phyloP scores from a whole-genome alignment of 1,140 invertebrate species.

The Saccostrea echinata region DNA sequence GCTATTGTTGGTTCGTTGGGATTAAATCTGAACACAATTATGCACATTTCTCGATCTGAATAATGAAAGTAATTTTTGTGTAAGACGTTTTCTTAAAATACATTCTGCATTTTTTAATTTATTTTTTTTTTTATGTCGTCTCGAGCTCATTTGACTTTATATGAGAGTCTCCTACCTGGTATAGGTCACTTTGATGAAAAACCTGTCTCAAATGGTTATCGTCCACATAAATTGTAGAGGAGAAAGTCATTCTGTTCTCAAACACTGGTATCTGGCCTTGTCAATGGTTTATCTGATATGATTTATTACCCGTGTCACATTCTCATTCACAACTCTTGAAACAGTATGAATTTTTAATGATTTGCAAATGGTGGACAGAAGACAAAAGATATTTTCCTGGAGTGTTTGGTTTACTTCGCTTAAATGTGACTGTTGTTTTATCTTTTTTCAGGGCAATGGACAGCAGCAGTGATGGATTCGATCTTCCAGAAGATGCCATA shows the following conservation, averaged over 20 bases:
- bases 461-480: constrained; percentile 44
- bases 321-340: constrained; percentile 13
- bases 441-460: constrained; percentile 57
- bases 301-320: constrained; percentile 13
- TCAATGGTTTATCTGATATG: constrained; percentile 19
- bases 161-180: background rate
- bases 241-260: background rate
- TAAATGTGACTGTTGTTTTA: constrained; percentile 11
- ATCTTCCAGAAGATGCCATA: constrained; percentile 59
- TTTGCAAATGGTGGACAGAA: background rate
- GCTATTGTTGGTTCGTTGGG: background rate
- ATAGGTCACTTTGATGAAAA: background rate
- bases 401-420: background rate
- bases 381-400: background rate
- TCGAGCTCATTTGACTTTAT: background rate
- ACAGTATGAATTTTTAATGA: constrained; percentile 36
- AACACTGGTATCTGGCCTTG: background rate
- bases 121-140: background rate
- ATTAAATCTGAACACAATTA: constrained; percentile 15
- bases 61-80: background rate
- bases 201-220: background rate
- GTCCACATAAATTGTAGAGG: background rate
- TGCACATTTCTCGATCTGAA: background rate
- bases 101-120: background rate
- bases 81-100: background rate